Conservation (phyloP, 2,797 vertebrate species). For the Pangasius djambal region DNA sequence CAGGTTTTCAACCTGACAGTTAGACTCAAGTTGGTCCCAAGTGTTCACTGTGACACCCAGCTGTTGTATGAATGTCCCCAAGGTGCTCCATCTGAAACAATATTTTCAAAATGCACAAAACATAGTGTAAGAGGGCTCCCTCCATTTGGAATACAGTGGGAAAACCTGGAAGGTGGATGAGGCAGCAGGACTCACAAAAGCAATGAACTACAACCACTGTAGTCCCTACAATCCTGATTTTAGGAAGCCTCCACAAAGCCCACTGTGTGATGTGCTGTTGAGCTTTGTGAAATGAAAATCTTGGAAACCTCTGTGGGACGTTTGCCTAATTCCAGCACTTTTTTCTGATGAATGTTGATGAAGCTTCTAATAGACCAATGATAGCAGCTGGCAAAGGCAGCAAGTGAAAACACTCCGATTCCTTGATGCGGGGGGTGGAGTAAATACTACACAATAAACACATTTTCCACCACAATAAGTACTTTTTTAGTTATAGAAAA, state of each 20-base stretch:
- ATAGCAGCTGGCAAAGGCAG: neutral
- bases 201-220: neutral
- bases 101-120: neutral
- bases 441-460: neutral
- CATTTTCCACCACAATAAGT: neutral
- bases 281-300: neutral
- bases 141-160: neutral
- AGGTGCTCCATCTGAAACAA: neutral
- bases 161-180: neutral
- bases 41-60: neutral
- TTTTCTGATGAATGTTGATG: neutral
- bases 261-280: neutral
- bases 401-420: neutral
- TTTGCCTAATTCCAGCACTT: neutral
- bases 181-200: neutral
- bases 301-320: neutral
- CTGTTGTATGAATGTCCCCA: neutral
- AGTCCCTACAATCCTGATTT: neutral
- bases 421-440: neutral
- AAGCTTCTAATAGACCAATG: neutral
- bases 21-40: neutral
- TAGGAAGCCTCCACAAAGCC: neutral
- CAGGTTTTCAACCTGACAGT: neutral
- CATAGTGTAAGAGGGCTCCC: neutral
- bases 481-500: neutral